Percentiles rank a stretch among this genome's conserved stretches.
These are phyloP conservation scores for Falco cherrug DNA, from an alignment of 2,797 vertebrate species.

Conservation along the genomic window DNA sequence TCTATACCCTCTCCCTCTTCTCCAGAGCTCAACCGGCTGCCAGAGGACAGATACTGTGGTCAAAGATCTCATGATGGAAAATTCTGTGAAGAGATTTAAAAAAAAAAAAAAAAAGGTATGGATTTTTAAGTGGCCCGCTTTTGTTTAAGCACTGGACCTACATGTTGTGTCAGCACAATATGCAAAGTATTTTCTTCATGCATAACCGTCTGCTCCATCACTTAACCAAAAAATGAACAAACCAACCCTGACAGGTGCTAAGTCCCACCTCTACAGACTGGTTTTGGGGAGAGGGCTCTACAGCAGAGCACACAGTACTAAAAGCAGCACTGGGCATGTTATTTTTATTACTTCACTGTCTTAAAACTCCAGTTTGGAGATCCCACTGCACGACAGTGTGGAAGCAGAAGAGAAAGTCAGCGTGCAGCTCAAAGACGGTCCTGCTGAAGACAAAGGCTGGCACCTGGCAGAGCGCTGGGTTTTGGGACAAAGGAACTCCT, in stretches of 20 bases:
- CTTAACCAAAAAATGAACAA: background rate
- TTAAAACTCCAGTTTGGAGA: background rate
- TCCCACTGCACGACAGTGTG: no score
- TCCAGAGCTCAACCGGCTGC: conserved; percentile 21
- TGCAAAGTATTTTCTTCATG: background rate
- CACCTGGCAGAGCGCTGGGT: background rate
- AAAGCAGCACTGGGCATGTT: background rate
- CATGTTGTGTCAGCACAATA: background rate
- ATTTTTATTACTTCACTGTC: background rate
- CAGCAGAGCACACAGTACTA: background rate
- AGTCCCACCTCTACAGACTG: background rate
- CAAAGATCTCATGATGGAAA: conserved; percentile 42
- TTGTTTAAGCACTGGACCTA: background rate
- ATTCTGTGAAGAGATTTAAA: conserved; percentile 51
- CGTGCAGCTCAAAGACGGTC: background rate
- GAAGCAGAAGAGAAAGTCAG: background rate
- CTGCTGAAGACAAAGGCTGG: background rate
- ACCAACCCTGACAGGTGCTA: background rate
- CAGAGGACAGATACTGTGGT: background rate
- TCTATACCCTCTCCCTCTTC: background rate
- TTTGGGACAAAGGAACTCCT: background rate
- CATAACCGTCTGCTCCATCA: background rate
- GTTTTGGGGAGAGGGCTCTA: background rate
- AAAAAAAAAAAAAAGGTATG: no score
- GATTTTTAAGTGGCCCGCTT: background rate